These are phyloP conservation scores for Nestor notabilis DNA, from an alignment of 2,113 vertebrate species.

Conservation along the genomic window DNA sequence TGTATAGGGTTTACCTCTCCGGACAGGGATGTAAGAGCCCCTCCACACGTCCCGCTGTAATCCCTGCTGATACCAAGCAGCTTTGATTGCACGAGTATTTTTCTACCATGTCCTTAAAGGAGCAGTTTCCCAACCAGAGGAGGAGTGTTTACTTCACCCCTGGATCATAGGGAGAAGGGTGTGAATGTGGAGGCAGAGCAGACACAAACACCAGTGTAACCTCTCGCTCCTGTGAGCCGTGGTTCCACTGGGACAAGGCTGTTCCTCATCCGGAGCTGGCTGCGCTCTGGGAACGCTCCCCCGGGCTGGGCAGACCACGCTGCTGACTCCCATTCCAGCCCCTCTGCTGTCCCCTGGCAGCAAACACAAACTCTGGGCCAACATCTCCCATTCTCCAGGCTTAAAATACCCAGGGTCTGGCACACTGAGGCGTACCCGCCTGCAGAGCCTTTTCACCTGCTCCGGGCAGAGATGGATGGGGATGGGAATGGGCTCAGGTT, in stretches of 20 bases:
- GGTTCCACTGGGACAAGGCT: background rate
- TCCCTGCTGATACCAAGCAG: background rate
- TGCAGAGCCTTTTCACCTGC: conserved; percentile 10
- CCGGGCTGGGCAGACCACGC: background rate
- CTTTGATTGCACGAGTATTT: background rate
- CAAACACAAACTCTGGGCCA: background rate
- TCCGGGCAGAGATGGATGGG: conserved; percentile 31
- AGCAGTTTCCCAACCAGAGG: background rate
- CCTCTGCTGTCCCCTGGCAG: background rate
- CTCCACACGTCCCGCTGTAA: background rate
- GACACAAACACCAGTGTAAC: rapidly evolving
- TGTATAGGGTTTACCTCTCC: background rate
- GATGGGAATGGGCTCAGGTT: background rate
- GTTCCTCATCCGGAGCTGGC: background rate
- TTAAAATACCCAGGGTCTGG: conserved; percentile 57
- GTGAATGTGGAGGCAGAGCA: background rate
- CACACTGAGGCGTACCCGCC: background rate
- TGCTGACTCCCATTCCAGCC: background rate
- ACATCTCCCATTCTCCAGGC: background rate
- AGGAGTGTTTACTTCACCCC: background rate
- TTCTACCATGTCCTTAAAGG: conserved; percentile 44
- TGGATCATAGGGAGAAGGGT: background rate
- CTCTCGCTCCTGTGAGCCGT: background rate
- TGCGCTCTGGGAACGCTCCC: background rate
- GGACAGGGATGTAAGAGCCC: background rate